These are phyloP conservation scores for Acanthurus leucopareius DNA, from an alignment of 2,797 vertebrate species.

Conservation along the genomic window DNA sequence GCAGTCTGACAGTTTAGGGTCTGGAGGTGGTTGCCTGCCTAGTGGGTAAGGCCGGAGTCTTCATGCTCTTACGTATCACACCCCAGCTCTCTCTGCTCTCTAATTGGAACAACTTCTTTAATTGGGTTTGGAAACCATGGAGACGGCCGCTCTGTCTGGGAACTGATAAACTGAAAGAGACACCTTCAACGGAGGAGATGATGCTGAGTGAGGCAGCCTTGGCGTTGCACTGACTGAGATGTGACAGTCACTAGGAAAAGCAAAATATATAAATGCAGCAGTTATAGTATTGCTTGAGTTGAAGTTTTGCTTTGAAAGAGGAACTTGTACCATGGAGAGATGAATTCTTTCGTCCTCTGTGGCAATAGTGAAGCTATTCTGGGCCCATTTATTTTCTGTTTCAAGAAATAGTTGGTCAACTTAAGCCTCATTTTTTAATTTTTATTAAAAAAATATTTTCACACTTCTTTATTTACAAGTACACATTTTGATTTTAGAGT, in stretches of 20 bases:
- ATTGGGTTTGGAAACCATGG: constrained; percentile 74
- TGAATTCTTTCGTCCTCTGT: constrained; percentile 9
- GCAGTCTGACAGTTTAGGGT: constrained; percentile 21
- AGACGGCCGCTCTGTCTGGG: constrained; percentile 49
- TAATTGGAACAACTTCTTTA: constrained; percentile 70
- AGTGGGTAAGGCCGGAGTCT: constrained; percentile 39
- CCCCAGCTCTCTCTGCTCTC: constrained; percentile 33
- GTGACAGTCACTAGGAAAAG: neutral
- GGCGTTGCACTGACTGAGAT: constrained; percentile 17
- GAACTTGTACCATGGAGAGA: neutral
- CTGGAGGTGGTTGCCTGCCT: constrained; percentile 7
- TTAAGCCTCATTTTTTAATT: neutral
- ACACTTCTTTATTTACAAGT: too few relatives aligned
- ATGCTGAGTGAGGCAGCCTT: constrained; percentile 20
- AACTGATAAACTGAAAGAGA: constrained; percentile 65
- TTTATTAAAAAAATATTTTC: too few relatives aligned
- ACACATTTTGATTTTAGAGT: too few relatives aligned
- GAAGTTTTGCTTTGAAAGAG: neutral
- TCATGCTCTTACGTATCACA: constrained; percentile 38
- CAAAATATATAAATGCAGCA: constrained; percentile 5
- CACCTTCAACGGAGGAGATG: constrained; percentile 48
- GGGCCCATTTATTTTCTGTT: neutral
- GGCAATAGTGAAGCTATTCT: constrained; percentile 16
- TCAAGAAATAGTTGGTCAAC: neutral
- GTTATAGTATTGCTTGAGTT: neutral